Conservation (phyloP, 2,113 vertebrate genomes). For the Macquaria australasica region DNA sequence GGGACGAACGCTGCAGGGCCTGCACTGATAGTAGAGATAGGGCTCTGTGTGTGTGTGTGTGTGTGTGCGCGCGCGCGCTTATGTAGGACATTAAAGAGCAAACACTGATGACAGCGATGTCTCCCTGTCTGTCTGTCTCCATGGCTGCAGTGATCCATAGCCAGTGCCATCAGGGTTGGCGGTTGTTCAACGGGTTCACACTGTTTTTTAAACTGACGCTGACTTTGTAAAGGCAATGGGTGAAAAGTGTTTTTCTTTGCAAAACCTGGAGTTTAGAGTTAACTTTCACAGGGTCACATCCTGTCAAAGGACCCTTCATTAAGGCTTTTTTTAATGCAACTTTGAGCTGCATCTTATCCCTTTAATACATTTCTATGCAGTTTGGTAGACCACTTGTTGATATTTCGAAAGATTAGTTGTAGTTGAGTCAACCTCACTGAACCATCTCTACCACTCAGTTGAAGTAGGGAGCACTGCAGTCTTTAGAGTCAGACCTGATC, state of each 20-base stretch:
- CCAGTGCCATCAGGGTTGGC: conserved; percentile 12
- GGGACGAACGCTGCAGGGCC: conserved; percentile 36
- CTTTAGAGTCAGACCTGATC: too few species aligned
- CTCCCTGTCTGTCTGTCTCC: conserved; percentile 51
- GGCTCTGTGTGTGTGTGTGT: conserved; percentile 22
- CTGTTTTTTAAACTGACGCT: neutral
- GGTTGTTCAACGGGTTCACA: neutral
- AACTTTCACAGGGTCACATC: neutral
- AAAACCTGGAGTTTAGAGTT: neutral
- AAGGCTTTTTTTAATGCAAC: neutral
- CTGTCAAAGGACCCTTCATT: too few species aligned
- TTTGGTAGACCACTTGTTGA: neutral
- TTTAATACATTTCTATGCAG: neutral
- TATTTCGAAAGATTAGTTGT: neutral
- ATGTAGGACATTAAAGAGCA: conserved; percentile 41
- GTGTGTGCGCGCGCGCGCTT: conserved; percentile 27
- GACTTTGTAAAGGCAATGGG: neutral
- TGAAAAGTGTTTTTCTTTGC: neutral
- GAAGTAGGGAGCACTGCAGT: too few species aligned
- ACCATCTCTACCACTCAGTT: neutral
- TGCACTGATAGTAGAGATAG: conserved; percentile 59
- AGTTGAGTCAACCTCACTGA: neutral
- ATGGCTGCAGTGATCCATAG: conserved; percentile 50
- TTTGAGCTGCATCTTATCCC: neutral
- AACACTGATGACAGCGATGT: conserved; percentile 45